Evolutionary conservation across 2,888 invertebrate species (phyloP).

Genomic region (Mimas tiliae): DNA sequence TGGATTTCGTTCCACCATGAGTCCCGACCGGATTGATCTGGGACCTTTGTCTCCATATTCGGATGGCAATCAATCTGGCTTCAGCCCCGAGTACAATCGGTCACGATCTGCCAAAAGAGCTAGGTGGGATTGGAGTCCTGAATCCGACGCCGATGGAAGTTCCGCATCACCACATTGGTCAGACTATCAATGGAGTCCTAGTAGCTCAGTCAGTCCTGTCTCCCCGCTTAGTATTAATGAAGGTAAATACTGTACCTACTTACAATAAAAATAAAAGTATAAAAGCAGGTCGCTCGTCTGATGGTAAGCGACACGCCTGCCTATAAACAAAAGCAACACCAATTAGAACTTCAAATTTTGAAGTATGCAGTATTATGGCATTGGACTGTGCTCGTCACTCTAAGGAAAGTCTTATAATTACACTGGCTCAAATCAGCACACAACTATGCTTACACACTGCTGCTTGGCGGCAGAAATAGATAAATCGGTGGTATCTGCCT

Average conservation of each 20-base stretch:
- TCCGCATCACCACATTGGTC: constrained; percentile 67
- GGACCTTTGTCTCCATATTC: constrained; percentile 67
- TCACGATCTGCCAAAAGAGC: constrained; percentile 52
- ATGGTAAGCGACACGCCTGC: too few relatives aligned
- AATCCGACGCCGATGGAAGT: constrained; percentile 68
- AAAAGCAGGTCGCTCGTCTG: too few relatives aligned
- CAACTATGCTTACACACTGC: too few relatives aligned
- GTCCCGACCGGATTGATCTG: constrained; percentile 62
- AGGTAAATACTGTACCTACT: constrained; percentile 49
- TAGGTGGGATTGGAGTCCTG: constrained; percentile 75
- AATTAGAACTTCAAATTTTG: too few relatives aligned
- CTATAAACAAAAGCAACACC: too few relatives aligned
- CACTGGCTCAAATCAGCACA: too few relatives aligned
- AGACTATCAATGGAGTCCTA: constrained; percentile 83
- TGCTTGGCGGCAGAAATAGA: too few relatives aligned
- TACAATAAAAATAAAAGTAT: too few relatives aligned
- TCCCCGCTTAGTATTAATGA: constrained; percentile 75
- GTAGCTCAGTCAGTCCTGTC: constrained; percentile 77
- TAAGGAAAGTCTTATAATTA: too few relatives aligned
- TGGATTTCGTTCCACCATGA: constrained; percentile 55
- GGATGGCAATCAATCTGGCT: constrained; percentile 70
- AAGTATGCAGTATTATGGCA: too few relatives aligned
- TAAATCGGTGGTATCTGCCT: too few relatives aligned
- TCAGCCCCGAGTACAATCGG: constrained; percentile 67
- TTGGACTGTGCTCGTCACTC: too few relatives aligned